phyloP scores from a whole-genome alignment of 1,140 invertebrate species.

The Amyelois transitella region DNA sequence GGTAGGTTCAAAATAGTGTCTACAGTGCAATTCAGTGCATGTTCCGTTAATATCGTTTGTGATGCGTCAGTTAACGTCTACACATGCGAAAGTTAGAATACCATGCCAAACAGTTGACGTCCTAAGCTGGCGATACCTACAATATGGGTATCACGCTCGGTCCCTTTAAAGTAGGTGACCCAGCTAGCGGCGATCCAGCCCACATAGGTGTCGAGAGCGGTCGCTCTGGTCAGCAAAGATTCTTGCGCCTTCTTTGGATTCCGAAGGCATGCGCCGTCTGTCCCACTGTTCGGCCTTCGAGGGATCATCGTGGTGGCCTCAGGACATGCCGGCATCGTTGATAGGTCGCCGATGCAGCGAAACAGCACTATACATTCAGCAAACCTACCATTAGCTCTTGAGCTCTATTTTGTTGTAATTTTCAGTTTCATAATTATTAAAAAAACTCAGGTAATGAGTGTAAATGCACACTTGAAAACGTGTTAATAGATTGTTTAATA shows the following conservation, averaged over 20 bases:
- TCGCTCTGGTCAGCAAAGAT: conserved; percentile 48
- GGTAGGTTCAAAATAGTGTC: not conserved
- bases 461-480: too few species aligned
- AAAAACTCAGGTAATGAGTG: too few species aligned
- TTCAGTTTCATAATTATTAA: too few species aligned
- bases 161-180: conserved; percentile 58
- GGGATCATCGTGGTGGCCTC: conserved; percentile 12
- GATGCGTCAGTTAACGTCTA: not conserved
- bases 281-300: conserved; percentile 14
- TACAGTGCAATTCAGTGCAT: not conserved
- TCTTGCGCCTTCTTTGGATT: conserved; percentile 41
- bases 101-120: conserved; percentile 10
- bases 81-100: not conserved
- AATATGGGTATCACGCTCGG: conserved; percentile 55
- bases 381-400: not conserved
- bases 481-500: too few species aligned
- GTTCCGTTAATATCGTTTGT: not conserved
- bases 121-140: conserved; percentile 45
- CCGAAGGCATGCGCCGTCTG: conserved; percentile 36
- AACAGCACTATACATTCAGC: conserved; percentile 55
- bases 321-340: conserved; percentile 47
- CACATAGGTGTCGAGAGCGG: conserved; percentile 58
- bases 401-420: too few species aligned
- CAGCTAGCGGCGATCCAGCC: conserved; percentile 60
- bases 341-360: conserved; percentile 68